Base-by-base conservation (phyloP, 2,113 vertebrate species). In the Rhipidura dahli region DNA sequence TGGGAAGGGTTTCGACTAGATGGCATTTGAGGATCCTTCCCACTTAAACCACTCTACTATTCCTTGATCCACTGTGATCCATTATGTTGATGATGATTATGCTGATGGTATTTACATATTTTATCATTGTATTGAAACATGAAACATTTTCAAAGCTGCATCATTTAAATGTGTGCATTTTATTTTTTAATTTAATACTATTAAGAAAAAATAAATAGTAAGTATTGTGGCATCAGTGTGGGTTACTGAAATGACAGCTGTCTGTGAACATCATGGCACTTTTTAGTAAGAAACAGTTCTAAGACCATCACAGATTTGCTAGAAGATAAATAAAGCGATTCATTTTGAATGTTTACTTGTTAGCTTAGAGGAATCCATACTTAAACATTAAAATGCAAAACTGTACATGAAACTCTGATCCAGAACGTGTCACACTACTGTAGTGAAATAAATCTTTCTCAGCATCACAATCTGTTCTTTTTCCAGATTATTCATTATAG, bases 381-480 rank as follows among this genome's bases (percentile, higher is more conserved):
- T 82, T 51, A 61, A 94, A 75, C n/a, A 89, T 87, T 93, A 73
- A 84, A 84, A 87, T 87, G 53, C 78, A 91, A 78, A 87, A 73
- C 15, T 75, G 22, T 51, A 44, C 23, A 50, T 89, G 49, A 93
- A 80, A 84, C 44, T 89, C 89, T 84, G 73, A 94, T 94, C 44
- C 69, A 60, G 65, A 87, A 87, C 69, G 70, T 26, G 61, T 61
- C 56, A 84, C 0, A 12, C 21, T 70, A 39, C 39, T 66, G 13
- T 20, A 68, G 22, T 39, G 30, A 89, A 87, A 68, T 18, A 80
- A 57, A 19, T 33, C 45, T 70, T 77, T 89, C 66, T 91, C 45
- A 91, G 45, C 14, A 35, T 64, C 44, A 63, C 14, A 42, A 27
- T 33, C 20, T 57, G 19, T 31, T 66, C 27, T 47, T 79, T 60